phyloP scores from a whole-genome alignment of 2,797 vertebrate genomes.

The Enteromius radiatus region DNA sequence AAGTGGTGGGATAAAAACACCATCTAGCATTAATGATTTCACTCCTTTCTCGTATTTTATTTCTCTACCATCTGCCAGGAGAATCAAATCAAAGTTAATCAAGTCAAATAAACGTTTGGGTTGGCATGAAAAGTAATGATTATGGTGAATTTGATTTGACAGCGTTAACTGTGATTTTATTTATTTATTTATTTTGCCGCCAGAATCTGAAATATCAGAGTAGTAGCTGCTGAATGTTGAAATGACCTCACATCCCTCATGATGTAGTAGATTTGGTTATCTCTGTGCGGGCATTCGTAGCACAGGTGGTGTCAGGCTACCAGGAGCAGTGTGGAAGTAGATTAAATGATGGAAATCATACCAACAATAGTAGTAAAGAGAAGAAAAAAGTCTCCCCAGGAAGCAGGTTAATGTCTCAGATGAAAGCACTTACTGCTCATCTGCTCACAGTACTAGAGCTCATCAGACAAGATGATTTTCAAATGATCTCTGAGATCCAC shows the following conservation, averaged over 20 bases:
- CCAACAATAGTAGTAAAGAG: not conserved
- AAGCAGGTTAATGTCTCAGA: not conserved
- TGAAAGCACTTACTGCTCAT: not conserved
- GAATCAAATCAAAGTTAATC: conserved; percentile 10
- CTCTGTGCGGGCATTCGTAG: not conserved
- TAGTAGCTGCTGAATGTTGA: not conserved
- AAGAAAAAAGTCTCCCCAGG: not conserved
- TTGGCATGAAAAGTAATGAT: not conserved
- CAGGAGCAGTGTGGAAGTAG: not conserved
- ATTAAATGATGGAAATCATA: not conserved
- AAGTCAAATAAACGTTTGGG: conserved; percentile 20
- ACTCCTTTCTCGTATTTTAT: conserved; percentile 3
- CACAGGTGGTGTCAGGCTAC: not conserved
- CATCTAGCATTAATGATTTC: not conserved
- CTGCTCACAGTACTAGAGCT: not conserved
- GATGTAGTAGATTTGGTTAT: not conserved
- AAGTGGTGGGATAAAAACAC: not conserved
- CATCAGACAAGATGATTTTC: not conserved
- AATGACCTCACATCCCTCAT: not conserved
- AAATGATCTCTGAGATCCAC: conserved; percentile 14
- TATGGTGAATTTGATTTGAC: not conserved
- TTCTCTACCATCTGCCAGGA: not conserved
- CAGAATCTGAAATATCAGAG: not conserved
- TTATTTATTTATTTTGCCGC: no score
- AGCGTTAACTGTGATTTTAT: not conserved